These are phyloP conservation scores for Progne subis DNA, from an alignment of 2,113 vertebrate species.

Conservation along the genomic window DNA sequence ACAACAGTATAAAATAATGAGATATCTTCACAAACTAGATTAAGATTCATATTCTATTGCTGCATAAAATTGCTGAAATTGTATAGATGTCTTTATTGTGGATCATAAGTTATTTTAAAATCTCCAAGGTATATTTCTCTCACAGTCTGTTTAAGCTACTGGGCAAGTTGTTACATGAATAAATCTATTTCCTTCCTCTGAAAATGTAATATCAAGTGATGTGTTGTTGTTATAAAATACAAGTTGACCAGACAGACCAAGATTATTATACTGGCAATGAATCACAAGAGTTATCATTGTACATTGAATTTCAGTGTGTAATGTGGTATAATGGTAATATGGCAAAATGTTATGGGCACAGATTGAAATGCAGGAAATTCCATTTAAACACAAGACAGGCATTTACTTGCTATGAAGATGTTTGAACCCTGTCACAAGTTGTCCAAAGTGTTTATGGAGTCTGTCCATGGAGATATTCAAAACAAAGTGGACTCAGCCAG, in stretches of 20 bases:
- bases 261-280: slow-evolving; percentile 56
- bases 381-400: not conserved
- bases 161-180: not conserved
- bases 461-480: not conserved
- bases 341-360: not conserved
- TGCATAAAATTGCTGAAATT: not conserved
- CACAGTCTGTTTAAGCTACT: not conserved
- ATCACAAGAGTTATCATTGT: not conserved
- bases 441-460: not conserved
- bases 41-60: not conserved
- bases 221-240: slow-evolving; percentile 32
- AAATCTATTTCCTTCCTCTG: slow-evolving; percentile 29
- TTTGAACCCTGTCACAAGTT: not conserved
- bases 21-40: not conserved
- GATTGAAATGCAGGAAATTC: not conserved
- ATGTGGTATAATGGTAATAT: slow-evolving; percentile 1
- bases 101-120: not conserved
- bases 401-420: not conserved
- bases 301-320: slow-evolving; percentile 38
- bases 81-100: not conserved
- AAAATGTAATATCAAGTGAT: slow-evolving; percentile 19
- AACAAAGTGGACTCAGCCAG: not conserved
- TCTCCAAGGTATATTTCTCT: not conserved
- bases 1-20: not conserved
- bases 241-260: slow-evolving; percentile 33